A percentile compares a stretch with the other conserved stretches of the same genome.
Conservation (phyloP, 2,113 vertebrate species). For the Otocyon megalotis region DNA sequence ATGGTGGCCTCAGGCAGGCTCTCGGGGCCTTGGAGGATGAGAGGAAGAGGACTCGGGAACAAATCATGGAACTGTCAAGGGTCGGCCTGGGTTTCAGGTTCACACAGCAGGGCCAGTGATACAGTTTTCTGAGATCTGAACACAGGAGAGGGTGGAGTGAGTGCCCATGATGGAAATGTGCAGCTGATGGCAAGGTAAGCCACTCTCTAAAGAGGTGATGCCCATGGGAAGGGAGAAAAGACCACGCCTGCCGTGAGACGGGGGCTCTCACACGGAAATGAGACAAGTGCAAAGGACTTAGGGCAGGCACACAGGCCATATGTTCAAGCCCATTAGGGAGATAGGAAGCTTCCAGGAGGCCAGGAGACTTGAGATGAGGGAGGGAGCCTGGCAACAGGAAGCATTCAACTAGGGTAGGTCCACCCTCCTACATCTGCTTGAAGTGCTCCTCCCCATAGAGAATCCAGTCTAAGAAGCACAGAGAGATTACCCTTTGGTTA, state of each 20-base stretch:
- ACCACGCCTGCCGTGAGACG: fast-evolving
- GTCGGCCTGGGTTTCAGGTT: background rate
- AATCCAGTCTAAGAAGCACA: fast-evolving
- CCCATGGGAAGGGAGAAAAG: background rate
- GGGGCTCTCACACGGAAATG: fast-evolving
- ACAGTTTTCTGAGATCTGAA: fast-evolving
- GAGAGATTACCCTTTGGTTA: fast-evolving
- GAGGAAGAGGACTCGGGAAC: fast-evolving
- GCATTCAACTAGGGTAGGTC: fast-evolving
- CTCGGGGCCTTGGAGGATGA: background rate
- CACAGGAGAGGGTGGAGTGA: background rate
- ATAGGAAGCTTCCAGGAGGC: background rate
- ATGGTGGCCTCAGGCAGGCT: fast-evolving
- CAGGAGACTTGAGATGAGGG: fast-evolving
- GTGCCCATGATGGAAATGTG: fast-evolving
- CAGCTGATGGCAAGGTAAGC: fast-evolving
- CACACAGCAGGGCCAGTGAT: fast-evolving
- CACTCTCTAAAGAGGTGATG: fast-evolving
- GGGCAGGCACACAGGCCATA: fast-evolving
- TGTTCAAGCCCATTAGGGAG: background rate
- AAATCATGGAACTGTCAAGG: fast-evolving
- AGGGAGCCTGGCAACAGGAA: fast-evolving
- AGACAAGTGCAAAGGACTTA: background rate
- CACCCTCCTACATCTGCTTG: fast-evolving
- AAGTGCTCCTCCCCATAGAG: too few relatives aligned